Base-by-base conservation (phyloP, 2,888 invertebrate genomes). In the Scaptomyza reducta region DNA sequence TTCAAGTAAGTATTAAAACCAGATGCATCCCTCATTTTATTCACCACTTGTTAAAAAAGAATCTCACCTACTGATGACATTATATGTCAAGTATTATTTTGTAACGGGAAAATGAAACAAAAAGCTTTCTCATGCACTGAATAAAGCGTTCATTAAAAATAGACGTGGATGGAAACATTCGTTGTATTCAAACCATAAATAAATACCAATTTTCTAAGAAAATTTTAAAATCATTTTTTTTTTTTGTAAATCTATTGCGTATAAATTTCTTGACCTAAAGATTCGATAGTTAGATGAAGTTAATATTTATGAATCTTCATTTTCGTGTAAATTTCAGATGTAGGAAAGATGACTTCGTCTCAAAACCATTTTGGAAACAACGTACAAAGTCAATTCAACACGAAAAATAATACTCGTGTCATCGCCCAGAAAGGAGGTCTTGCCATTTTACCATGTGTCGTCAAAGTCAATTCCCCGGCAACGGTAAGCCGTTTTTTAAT, bases 381-480 rank as follows among this genome's bases (percentile, higher is more conserved):
- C 27, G 73, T 86, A 53, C 88, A 89, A 70, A 90, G 90, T 57
- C 90, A 91, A 77, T 92, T 92, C 53, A 87, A 88, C 60, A 92
- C 92, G 35, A 91, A 91, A 83, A 92, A 92, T 65, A 92, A 91
- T 65, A 91, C 92, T 22, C 85, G 90, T 16, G 90, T 92, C 56
- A 89, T 91, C 65, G 92, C 91, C 29, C 92, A 92, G 65, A 90
- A 90, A 76, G 91, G 91, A 50, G 92, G 92, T 7, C 78, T 92
- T 31, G 92, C 92, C 9, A 88, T 92, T 66, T 77, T 92, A 40
- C 92, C 92, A 50, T 92, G 92, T 74, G 90, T 91, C 22, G 91
- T 92, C 13, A 91, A 91, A 86, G 79, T 91, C 18, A 92, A 90
- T 74, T 91, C 92, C 22, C 91, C 91, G 53, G 92, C 91, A 33